phyloP scores from a whole-genome alignment of 1,140 invertebrate species.

The Archivesica marissinica region DNA sequence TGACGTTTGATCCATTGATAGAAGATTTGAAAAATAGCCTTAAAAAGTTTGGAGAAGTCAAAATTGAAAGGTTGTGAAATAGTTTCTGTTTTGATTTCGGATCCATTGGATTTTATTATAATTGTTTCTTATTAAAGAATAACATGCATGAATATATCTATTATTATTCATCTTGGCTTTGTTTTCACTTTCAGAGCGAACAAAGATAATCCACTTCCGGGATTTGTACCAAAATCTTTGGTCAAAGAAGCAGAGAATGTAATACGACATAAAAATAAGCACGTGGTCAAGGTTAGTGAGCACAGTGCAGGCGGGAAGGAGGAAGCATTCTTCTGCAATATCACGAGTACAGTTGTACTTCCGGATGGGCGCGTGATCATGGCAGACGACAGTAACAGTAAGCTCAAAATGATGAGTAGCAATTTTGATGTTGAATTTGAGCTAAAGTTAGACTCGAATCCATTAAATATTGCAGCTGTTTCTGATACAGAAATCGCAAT shows the following conservation, averaged over 20 bases:
- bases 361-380: constrained; percentile 36
- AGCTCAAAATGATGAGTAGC: constrained; percentile 42
- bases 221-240: constrained; percentile 31
- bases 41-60: constrained; percentile 20
- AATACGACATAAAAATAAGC: constrained; percentile 42
- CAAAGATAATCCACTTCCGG: background rate
- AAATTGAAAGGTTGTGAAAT: constrained; percentile 15
- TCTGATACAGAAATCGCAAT: constrained; percentile 44
- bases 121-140: background rate
- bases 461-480: constrained; percentile 37
- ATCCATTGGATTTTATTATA: background rate
- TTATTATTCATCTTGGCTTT: background rate
- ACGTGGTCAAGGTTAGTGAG: constrained; percentile 40
- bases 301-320: constrained; percentile 23
- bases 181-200: constrained; percentile 9
- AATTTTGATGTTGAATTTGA: constrained; percentile 23
- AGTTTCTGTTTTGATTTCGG: background rate
- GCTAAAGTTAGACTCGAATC: constrained; percentile 33
- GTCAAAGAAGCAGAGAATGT: background rate
- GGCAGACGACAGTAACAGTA: constrained; percentile 53
- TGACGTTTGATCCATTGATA: constrained; percentile 20
- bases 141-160: background rate
- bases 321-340: constrained; percentile 46
- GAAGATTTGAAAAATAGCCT: constrained; percentile 14
- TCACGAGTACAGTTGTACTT: constrained; percentile 46